These are phyloP conservation scores for Pteruthius melanotis DNA, from an alignment of 2,113 vertebrate genomes.

Conservation along the genomic window DNA sequence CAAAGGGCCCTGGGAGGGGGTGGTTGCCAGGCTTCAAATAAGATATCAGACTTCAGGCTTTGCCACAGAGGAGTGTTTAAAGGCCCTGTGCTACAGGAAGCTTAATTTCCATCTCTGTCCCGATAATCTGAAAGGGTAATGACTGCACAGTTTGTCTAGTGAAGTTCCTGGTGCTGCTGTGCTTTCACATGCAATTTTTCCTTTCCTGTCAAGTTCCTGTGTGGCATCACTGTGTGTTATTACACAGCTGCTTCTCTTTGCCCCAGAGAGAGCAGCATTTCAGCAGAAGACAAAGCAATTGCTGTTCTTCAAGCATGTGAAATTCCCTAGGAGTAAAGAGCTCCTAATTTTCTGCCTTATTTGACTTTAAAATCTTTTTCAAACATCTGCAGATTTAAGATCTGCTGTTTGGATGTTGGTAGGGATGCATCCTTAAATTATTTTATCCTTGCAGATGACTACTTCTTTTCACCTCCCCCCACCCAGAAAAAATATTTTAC, in stretches of 20 bases:
- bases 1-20: not conserved
- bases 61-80: not conserved
- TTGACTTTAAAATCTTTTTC: conserved; percentile 41
- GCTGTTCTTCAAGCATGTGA: conserved; percentile 10
- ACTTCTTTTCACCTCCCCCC: not conserved
- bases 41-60: not conserved
- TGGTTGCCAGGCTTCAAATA: conserved; percentile 22
- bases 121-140: not conserved
- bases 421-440: not conserved
- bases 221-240: not conserved
- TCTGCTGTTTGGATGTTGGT: not conserved
- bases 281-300: conserved; percentile 24
- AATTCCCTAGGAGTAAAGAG: not conserved
- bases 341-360: conserved; percentile 28
- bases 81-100: not conserved
- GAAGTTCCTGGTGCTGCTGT: not conserved
- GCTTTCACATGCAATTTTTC: not conserved
- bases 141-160: not conserved
- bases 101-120: conserved; percentile 1
- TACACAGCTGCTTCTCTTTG: conserved; percentile 21
- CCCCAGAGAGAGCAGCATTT: conserved; percentile 5
- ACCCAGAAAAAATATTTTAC: not conserved
- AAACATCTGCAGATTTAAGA: conserved; percentile 19
- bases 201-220: conserved; percentile 28
- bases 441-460: not conserved